These are phyloP conservation scores for Myotis pilosus DNA, from an alignment of 2,797 vertebrate genomes.

Conservation along the genomic window DNA sequence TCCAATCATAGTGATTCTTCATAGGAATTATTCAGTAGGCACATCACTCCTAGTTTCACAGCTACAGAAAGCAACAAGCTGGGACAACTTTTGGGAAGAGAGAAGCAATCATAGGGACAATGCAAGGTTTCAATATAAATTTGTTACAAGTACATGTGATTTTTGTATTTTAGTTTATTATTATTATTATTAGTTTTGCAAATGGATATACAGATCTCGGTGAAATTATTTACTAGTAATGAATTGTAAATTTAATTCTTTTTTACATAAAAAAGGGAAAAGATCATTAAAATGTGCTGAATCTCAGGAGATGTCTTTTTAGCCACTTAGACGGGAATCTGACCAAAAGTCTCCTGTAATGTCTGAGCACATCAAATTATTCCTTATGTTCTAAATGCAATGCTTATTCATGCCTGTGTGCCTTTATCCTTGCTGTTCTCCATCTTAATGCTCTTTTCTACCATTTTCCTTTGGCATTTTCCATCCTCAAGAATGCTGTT, in stretches of 20 bases:
- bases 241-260: neutral
- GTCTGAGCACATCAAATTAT: neutral
- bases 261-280: neutral
- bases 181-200: neutral
- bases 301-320: neutral
- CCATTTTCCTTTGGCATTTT: neutral
- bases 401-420: neutral
- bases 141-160: neutral
- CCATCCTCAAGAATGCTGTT: neutral
- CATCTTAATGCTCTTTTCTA: neutral
- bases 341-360: neutral
- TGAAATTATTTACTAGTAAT: neutral
- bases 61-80: neutral
- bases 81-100: neutral
- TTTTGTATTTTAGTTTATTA: neutral
- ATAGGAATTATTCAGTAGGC: neutral
- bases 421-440: neutral
- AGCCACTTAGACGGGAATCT: neutral
- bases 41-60: neutral
- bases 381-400: neutral
- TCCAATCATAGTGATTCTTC: neutral
- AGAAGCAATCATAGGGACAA: neutral
- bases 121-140: neutral
- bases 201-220: neutral
- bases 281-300: neutral